phyloP scores from a whole-genome alignment of 2,113 vertebrate genomes.

The Seriola rivoliana region DNA sequence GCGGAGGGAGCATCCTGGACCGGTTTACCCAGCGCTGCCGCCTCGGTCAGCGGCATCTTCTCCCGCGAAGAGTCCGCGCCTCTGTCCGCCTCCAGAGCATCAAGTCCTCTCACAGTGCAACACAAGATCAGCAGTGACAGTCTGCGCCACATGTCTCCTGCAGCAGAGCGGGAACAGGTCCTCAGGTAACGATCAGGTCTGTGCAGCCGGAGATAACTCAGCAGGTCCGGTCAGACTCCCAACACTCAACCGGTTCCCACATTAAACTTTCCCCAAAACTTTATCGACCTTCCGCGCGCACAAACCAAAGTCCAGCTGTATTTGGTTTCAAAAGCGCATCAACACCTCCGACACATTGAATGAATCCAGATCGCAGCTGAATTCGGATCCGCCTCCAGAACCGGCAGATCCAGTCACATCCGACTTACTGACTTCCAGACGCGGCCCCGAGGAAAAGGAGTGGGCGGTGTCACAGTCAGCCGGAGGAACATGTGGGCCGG shows the following conservation, averaged over 20 bases:
- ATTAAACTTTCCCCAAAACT: background rate
- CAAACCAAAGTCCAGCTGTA: background rate
- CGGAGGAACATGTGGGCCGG: too few relatives aligned
- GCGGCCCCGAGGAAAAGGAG: background rate
- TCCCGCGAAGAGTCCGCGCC: background rate
- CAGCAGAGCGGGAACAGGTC: too few relatives aligned
- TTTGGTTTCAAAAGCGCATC: too few relatives aligned
- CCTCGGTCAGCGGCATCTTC: background rate
- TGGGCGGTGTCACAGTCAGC: background rate
- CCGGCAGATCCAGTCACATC: background rate
- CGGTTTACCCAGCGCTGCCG: background rate
- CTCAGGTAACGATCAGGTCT: background rate
- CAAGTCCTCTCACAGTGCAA: background rate
- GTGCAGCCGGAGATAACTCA: too few relatives aligned
- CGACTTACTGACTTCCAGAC: background rate
- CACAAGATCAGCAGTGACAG: constrained; percentile 36
- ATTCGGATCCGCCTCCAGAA: background rate
- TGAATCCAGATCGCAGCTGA: background rate
- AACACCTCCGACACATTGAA: background rate
- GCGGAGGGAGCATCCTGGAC: background rate
- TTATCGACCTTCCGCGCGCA: background rate
- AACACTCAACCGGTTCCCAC: background rate
- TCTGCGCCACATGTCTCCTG: constrained; percentile 49
- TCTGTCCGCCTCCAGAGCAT: background rate
- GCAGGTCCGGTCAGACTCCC: too few relatives aligned